A percentile compares a stretch with the other conserved stretches of the same genome.
These are phyloP conservation scores for Drosophila subpulchrella DNA, from an alignment of 1,140 invertebrate species.

Conservation along the genomic window DNA sequence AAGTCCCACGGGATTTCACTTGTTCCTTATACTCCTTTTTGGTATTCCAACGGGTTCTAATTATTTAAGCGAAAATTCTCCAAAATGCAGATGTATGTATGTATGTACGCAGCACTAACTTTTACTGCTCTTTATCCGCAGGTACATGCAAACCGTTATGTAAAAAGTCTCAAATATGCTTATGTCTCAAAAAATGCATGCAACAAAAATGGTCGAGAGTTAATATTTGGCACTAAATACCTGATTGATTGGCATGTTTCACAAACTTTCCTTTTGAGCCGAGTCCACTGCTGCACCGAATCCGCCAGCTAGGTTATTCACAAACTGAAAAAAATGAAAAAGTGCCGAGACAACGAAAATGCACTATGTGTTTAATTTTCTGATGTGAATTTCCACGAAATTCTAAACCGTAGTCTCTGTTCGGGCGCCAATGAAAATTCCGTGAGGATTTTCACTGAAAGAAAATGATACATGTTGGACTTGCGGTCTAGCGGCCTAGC, in stretches of 20 bases:
- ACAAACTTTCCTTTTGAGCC: not conserved
- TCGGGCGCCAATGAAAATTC: not conserved
- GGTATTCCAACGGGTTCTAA: too few species aligned
- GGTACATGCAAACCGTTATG: too few species aligned
- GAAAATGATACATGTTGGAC: not conserved
- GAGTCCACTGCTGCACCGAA: not conserved
- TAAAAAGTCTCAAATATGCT: too few species aligned
- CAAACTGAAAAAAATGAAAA: too few species aligned
- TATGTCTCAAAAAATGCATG: not conserved
- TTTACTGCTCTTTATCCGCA: too few species aligned
- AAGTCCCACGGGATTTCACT: too few species aligned
- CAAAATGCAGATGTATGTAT: not conserved
- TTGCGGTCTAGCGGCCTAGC: not conserved
- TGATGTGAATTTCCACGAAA: too few species aligned
- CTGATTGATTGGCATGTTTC: not conserved
- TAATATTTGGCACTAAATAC: constrained; percentile 1
- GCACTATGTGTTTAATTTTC: too few species aligned
- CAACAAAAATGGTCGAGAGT: not conserved
- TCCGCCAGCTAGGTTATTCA: not conserved
- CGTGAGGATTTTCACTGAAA: not conserved
- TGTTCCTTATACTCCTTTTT: too few species aligned
- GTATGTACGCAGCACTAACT: too few species aligned
- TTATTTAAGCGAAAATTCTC: not conserved
- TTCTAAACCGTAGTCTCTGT: not conserved
- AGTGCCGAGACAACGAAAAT: too few species aligned